Percentiles rank a stretch among this genome's conserved stretches.
phyloP scores from a whole-genome alignment of 2,113 vertebrate genomes.

The Thinocorus orbignyianus region DNA sequence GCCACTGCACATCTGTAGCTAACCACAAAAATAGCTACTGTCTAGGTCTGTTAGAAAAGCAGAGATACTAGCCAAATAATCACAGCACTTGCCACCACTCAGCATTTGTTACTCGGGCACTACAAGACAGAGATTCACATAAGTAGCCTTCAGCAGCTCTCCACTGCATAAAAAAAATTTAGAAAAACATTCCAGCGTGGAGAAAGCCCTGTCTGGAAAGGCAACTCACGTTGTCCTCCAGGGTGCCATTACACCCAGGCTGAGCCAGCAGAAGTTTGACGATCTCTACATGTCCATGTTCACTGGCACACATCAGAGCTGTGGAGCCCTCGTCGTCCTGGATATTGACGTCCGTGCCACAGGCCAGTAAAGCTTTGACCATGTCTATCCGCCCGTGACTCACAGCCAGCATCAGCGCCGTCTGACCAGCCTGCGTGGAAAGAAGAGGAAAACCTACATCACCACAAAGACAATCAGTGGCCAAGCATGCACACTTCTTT shows the following conservation, averaged over 20 bases:
- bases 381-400: constrained; percentile 97
- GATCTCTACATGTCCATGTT: constrained; percentile 94
- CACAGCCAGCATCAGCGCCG: constrained; percentile 95
- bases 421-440: constrained; percentile 89
- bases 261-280: constrained; percentile 94
- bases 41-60: background rate
- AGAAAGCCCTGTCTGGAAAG: background rate
- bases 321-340: constrained; percentile 97
- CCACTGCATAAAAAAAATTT: background rate
- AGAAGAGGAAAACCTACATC: background rate
- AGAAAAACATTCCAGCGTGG: background rate
- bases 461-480: background rate
- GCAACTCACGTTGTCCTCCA: constrained; percentile 91
- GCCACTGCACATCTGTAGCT: background rate
- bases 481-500: background rate
- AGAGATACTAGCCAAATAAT: background rate
- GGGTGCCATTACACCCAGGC: constrained; percentile 87
- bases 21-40: background rate
- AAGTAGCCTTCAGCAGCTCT: background rate
- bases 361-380: constrained; percentile 91
- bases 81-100: background rate
- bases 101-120: background rate
- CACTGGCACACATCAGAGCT: constrained; percentile 96
- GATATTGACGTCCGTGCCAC: constrained; percentile 91
- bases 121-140: background rate